These are phyloP conservation scores for Coregonus suidteri DNA, from an alignment of 2,797 vertebrate genomes.

Conservation along the genomic window DNA sequence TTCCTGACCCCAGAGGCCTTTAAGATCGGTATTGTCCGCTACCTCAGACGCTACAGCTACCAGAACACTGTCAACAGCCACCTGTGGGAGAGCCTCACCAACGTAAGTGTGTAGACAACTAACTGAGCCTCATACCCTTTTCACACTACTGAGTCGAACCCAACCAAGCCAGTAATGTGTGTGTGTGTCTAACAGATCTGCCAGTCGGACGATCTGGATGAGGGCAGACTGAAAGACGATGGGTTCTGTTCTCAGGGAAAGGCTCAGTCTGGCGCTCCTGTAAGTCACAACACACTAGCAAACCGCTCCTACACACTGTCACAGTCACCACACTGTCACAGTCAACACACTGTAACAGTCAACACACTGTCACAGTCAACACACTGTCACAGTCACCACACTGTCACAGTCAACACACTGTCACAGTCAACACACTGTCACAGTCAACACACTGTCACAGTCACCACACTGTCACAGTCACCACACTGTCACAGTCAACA, in stretches of 20 bases:
- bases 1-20: conserved; percentile 84
- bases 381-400: no score
- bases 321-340: no score
- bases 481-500: no score
- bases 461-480: no score
- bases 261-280: conserved; percentile 63
- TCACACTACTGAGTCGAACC: no score
- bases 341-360: no score
- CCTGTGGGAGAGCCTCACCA: conserved; percentile 86
- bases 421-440: no score
- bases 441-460: no score
- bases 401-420: no score
- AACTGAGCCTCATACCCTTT: not conserved
- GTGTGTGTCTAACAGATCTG: conserved; percentile 75
- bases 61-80: conserved; percentile 87
- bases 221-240: conserved; percentile 46
- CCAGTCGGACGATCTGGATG: conserved; percentile 32
- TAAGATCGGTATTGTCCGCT: conserved; percentile 84
- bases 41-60: conserved; percentile 87
- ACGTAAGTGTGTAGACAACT: conserved; percentile 70
- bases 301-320: no score
- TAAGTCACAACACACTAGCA: conserved; percentile 54
- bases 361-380: no score
- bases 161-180: not conserved
- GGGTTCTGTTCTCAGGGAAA: conserved; percentile 72